phyloP scores from a whole-genome alignment of 2,113 vertebrate species.

The Amia ocellicauda region DNA sequence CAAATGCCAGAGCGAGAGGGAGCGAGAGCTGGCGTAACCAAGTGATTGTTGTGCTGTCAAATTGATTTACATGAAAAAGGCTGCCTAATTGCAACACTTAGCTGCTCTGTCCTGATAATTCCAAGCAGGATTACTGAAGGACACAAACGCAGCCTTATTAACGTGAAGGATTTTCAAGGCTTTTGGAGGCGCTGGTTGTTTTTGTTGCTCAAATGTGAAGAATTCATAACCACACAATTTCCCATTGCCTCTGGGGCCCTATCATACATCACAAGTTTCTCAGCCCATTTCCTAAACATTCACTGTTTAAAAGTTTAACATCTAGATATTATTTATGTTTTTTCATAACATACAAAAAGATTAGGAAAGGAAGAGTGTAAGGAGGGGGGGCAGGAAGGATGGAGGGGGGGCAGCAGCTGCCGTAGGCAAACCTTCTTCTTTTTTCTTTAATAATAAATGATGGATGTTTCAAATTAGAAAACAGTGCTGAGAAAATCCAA shows the following conservation, averaged over 20 bases:
- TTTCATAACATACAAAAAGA: conserved; percentile 53
- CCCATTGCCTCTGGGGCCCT: not conserved
- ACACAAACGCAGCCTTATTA: conserved; percentile 52
- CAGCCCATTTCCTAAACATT: conserved; percentile 22
- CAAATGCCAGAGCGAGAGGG: conserved; percentile 61
- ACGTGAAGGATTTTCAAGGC: conserved; percentile 50
- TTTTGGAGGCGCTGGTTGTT: conserved; percentile 34
- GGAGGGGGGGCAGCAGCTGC: conserved; percentile 34
- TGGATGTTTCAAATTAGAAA: conserved; percentile 94
- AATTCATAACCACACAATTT: conserved; percentile 6
- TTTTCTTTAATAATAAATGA: conserved; percentile 92
- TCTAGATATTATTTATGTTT: conserved; percentile 64
- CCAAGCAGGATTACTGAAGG: conserved; percentile 55
- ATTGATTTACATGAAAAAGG: conserved; percentile 73
- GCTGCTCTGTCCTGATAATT: conserved; percentile 64
- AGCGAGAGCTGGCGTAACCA: conserved; percentile 56
- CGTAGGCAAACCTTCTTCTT: conserved; percentile 47
- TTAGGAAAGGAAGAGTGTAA: conserved; percentile 19
- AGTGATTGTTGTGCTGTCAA: conserved; percentile 72
- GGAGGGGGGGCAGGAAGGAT: conserved; percentile 45
- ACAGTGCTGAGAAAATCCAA: conserved; percentile 86
- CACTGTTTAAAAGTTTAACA: conserved; percentile 16
- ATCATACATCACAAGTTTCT: not conserved
- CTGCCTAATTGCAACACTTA: conserved; percentile 71
- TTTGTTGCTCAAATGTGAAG: not conserved